Evolutionary conservation across 2,888 invertebrate species (phyloP), one percentile per base, ranked within the genome.

Genomic region (Pyrgus malvae): DNA sequence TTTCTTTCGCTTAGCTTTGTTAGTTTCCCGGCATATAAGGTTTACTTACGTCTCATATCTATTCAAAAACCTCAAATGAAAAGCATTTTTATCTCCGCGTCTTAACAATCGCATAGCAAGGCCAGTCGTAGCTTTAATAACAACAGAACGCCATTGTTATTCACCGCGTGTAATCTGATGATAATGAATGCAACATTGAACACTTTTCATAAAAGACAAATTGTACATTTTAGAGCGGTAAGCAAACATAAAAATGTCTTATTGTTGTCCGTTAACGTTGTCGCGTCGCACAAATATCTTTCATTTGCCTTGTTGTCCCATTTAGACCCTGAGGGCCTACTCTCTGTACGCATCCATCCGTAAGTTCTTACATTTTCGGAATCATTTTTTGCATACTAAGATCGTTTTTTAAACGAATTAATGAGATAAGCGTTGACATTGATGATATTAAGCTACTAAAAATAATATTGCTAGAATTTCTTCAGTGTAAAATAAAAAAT

Each of bases 151-250:
- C 54, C 46, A 57, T 63, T 65, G 64, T 64, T 62, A 58, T 56
- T 65, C 55, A 62, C 66, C 65, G 62, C 64, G 70, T 68, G 68
- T 75, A 78, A 78, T 76, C 73, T 76, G 69, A 78, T 70, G 65
- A 72, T 82, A 78, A 83, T 80, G 73, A 79, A 80, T 71, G 68
- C 66, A 71, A 72, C 78, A 77, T 78, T 74, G 74, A 78, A 67
- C 74, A 72, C 68, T 76, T 72, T 59, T 74, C 73, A 74, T 76
- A 80, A 83, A 78, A 76, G 78, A 72, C 21, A 45, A 29, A 45
- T 45, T 44, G 44, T 44, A 45, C 44, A 27, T 35, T 27, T 17
- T 19, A 5, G 23, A 17, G 29, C 12, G 29, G 40, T 75, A 72
- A 35, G 14, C 31, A 77, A 76, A 78, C 75, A 78, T 77, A 78